A percentile compares a stretch with the other conserved stretches of the same genome.
phyloP scores from a whole-genome alignment of 2,888 invertebrate genomes.

The Netelia virgata region DNA sequence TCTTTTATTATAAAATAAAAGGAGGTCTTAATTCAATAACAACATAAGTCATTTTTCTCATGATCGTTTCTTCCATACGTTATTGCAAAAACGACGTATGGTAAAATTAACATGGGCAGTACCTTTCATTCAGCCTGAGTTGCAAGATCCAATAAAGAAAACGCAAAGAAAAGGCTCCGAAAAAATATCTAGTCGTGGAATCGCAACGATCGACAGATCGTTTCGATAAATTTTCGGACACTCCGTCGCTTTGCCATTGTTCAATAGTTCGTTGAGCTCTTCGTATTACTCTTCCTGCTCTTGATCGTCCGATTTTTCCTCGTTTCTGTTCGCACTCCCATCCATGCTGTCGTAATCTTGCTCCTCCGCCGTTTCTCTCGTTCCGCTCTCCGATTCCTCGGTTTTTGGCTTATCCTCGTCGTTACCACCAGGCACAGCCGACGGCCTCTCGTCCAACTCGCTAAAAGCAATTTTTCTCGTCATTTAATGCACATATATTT shows the following conservation, averaged over 20 bases:
- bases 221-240: slow-evolving; percentile 65
- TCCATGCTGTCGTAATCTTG: slow-evolving; percentile 82
- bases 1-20: slow-evolving; percentile 54
- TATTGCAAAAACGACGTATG: slow-evolving; percentile 55
- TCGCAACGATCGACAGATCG: slow-evolving; percentile 75
- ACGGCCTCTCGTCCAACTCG: slow-evolving; percentile 79
- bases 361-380: slow-evolving; percentile 77
- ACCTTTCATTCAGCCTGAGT: slow-evolving; percentile 76
- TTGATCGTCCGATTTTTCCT: slow-evolving; percentile 82
- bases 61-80: slow-evolving; percentile 51
- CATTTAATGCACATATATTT: background rate
- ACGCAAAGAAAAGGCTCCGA: slow-evolving; percentile 68
- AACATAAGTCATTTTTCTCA: slow-evolving; percentile 25
- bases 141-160: slow-evolving; percentile 70
- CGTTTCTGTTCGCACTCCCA: slow-evolving; percentile 80
- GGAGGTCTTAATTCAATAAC: slow-evolving; percentile 43
- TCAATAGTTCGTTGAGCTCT: slow-evolving; percentile 68
- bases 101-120: slow-evolving; percentile 76
- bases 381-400: slow-evolving; percentile 75
- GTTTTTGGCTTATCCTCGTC: slow-evolving; percentile 75
- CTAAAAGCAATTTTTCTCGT: slow-evolving; percentile 44
- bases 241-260: slow-evolving; percentile 65
- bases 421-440: slow-evolving; percentile 66
- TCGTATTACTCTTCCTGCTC: slow-evolving; percentile 82
- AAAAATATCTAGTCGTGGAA: slow-evolving; percentile 74